These are phyloP conservation scores for Uromys caudimaculatus DNA, from an alignment of 2,797 vertebrate genomes.

Conservation along the genomic window DNA sequence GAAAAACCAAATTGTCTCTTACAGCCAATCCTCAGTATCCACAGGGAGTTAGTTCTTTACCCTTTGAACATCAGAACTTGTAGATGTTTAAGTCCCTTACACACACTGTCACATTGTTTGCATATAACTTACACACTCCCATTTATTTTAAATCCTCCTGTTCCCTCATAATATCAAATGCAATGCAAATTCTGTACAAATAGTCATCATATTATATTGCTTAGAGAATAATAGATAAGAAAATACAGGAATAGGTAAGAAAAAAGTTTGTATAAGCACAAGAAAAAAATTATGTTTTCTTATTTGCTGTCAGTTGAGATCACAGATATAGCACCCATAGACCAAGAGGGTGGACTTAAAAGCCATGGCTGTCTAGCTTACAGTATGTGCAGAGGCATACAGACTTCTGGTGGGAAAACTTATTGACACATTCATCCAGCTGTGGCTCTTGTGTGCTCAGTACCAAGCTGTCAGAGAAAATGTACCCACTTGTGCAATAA, in stretches of 20 bases:
- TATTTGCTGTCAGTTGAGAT: not conserved
- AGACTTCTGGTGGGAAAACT: not conserved
- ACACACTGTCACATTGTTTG: not conserved
- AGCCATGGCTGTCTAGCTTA: not conserved
- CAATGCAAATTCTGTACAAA: not conserved
- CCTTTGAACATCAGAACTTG: not conserved
- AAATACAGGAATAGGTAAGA: not conserved
- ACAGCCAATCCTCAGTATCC: no score
- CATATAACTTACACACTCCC: not conserved
- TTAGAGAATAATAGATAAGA: not conserved
- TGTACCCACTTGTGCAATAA: not conserved
- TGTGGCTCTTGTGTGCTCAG: not conserved
- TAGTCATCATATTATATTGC: not conserved
- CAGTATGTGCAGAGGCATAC: not conserved
- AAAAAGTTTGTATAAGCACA: not conserved
- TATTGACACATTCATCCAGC: not conserved
- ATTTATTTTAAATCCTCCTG: not conserved
- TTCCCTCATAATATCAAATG: not conserved
- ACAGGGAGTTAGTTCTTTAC: not conserved
- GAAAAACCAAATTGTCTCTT: not conserved
- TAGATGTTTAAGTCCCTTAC: not conserved
- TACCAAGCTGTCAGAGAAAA: not conserved
- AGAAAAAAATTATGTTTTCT: not conserved
- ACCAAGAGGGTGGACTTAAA: not conserved
- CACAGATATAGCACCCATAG: not conserved